Percentiles rank a stretch among this genome's conserved stretches.
These are phyloP conservation scores for Achroia grisella DNA, from an alignment of 1,140 invertebrate species.

Conservation along the genomic window DNA sequence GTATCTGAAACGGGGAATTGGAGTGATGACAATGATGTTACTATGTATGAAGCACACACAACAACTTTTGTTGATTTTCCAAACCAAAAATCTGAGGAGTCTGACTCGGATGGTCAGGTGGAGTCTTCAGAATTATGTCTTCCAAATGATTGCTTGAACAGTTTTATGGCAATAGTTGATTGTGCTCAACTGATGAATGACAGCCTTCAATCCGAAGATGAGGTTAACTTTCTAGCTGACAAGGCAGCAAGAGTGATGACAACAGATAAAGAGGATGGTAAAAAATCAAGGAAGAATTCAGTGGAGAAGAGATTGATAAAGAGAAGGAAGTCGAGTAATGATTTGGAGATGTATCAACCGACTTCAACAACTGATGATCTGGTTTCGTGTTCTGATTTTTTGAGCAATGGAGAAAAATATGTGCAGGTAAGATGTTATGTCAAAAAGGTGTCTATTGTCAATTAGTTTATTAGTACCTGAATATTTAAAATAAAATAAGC, in stretches of 20 bases:
- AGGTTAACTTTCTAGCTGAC: conserved; percentile 55
- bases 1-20: conserved; percentile 38
- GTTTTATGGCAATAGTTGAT: conserved; percentile 63
- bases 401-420: conserved; percentile 51
- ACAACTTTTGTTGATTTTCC: conserved; percentile 53
- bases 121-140: conserved; percentile 61
- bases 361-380: conserved; percentile 63
- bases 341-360: conserved; percentile 62
- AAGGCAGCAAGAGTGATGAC: conserved; percentile 63
- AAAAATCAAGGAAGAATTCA: conserved; percentile 29
- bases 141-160: conserved; percentile 64
- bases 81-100: conserved; percentile 51
- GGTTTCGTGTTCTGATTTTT: conserved; percentile 45
- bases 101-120: conserved; percentile 55
- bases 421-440: conserved; percentile 62
- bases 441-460: no score
- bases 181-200: conserved; percentile 49
- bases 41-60: conserved; percentile 69
- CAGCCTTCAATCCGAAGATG: conserved; percentile 35
- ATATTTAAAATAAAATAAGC: no score
- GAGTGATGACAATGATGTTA: conserved; percentile 60
- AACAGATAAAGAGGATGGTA: conserved; percentile 48
- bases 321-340: conserved; percentile 55
- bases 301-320: conserved; percentile 41
- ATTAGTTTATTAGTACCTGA: no score